Percentiles rank a stretch among this genome's conserved stretches.
phyloP scores from a whole-genome alignment of 2,888 invertebrate genomes.

The Tineola bisselliella region DNA sequence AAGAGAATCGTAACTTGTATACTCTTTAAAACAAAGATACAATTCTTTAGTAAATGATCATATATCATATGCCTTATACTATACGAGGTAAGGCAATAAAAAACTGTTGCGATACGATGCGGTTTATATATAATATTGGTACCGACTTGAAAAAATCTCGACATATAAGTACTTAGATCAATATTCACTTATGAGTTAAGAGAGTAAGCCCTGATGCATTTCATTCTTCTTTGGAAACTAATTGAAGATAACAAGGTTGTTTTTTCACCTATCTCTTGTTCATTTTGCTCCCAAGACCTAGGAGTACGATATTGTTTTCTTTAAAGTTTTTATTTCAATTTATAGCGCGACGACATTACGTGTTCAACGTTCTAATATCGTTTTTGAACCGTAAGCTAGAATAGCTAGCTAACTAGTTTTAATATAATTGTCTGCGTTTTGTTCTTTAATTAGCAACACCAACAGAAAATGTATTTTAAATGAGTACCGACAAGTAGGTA shows the following conservation, averaged over 20 bases:
- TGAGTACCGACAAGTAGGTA: background rate
- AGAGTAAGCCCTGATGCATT: background rate
- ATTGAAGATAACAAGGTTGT: constrained; percentile 58
- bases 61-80: too few relatives aligned
- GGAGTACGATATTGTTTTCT: constrained; percentile 41
- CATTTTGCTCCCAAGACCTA: constrained; percentile 28
- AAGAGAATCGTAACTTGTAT: too few relatives aligned
- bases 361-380: background rate
- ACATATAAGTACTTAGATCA: too few relatives aligned
- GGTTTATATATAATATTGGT: too few relatives aligned
- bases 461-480: too few relatives aligned
- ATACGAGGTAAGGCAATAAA: too few relatives aligned
- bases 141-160: too few relatives aligned
- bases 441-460: background rate
- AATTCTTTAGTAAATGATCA: too few relatives aligned
- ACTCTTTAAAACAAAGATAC: too few relatives aligned
- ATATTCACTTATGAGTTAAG: too few relatives aligned
- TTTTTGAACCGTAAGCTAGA: background rate
- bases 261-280: constrained; percentile 43
- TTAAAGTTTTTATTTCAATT: constrained; percentile 29
- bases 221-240: constrained; percentile 42
- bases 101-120: too few relatives aligned
- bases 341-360: constrained; percentile 17
- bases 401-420: background rate
- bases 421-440: background rate